Conservation (phyloP, 2,113 vertebrate genomes). For the Scomber japonicus region DNA sequence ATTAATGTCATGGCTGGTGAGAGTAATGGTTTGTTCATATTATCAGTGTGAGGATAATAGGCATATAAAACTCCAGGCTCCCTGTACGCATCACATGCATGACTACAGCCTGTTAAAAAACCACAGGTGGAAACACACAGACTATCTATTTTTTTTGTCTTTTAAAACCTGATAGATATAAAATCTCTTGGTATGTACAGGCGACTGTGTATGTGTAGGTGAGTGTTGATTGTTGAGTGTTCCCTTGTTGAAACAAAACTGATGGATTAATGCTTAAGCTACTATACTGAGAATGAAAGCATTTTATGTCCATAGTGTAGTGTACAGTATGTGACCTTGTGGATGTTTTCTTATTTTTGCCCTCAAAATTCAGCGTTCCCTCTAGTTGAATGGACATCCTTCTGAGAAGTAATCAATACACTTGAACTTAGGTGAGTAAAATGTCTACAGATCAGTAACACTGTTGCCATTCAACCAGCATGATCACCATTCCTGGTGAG, state of each 20-base stretch:
- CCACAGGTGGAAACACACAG: constrained; percentile 1
- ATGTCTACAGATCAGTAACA: constrained; percentile 52
- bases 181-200: neutral
- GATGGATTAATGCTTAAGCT: neutral
- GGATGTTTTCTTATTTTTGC: constrained; percentile 40
- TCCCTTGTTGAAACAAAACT: neutral
- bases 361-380: constrained; percentile 31
- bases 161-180: neutral
- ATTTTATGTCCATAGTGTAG: constrained; percentile 13
- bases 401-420: constrained; percentile 64
- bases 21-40: constrained; percentile 79
- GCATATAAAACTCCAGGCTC: constrained; percentile 65
- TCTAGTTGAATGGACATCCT: constrained; percentile 50
- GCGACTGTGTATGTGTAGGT: neutral
- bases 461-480: constrained; percentile 49
- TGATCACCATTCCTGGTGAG: constrained; percentile 32
- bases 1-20: constrained; percentile 73
- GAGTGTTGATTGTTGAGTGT: neutral
- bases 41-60: constrained; percentile 73
- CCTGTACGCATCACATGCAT: constrained; percentile 64
- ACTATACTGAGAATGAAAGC: neutral
- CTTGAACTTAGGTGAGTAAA: constrained; percentile 66
- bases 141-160: neutral
- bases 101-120: constrained; percentile 34
- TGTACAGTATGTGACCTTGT: constrained; percentile 1